Evolutionary conservation across 2,888 invertebrate species (phyloP).

Genomic region (Dione vanillae): DNA sequence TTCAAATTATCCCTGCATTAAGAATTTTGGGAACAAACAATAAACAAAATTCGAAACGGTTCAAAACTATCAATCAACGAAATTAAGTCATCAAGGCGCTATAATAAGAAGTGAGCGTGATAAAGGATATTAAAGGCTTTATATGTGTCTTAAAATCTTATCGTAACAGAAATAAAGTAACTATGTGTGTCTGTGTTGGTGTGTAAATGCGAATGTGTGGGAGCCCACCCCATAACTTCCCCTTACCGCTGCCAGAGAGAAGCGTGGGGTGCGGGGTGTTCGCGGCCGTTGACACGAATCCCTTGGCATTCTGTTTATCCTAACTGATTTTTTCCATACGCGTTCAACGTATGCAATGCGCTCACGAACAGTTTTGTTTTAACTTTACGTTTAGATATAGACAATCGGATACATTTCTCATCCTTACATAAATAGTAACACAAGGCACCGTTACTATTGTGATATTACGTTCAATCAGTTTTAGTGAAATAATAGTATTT

Average conservation of each 20-base stretch:
- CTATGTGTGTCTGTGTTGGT: slow-evolving; percentile 71
- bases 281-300: slow-evolving; percentile 82
- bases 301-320: slow-evolving; percentile 74
- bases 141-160: slow-evolving; percentile 73
- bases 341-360: slow-evolving; percentile 67
- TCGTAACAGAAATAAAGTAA: slow-evolving; percentile 68
- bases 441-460: neutral
- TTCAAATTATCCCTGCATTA: slow-evolving; percentile 25
- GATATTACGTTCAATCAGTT: neutral
- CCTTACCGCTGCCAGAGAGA: slow-evolving; percentile 48
- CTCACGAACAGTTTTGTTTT: slow-evolving; percentile 70
- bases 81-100: slow-evolving; percentile 60
- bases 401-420: slow-evolving; percentile 51
- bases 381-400: slow-evolving; percentile 58
- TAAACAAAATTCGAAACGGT: slow-evolving; percentile 44
- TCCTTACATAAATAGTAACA: slow-evolving; percentile 36
- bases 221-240: slow-evolving; percentile 72
- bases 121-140: slow-evolving; percentile 66
- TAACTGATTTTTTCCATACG: slow-evolving; percentile 74
- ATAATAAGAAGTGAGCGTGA: slow-evolving; percentile 64
- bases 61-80: slow-evolving; percentile 55
- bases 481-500: too few relatives aligned
- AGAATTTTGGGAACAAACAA: slow-evolving; percentile 22
- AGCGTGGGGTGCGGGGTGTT: slow-evolving; percentile 53
- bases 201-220: slow-evolving; percentile 59